These are phyloP conservation scores for Ennomos quercinarius DNA, from an alignment of 2,888 invertebrate genomes.

Conservation along the genomic window DNA sequence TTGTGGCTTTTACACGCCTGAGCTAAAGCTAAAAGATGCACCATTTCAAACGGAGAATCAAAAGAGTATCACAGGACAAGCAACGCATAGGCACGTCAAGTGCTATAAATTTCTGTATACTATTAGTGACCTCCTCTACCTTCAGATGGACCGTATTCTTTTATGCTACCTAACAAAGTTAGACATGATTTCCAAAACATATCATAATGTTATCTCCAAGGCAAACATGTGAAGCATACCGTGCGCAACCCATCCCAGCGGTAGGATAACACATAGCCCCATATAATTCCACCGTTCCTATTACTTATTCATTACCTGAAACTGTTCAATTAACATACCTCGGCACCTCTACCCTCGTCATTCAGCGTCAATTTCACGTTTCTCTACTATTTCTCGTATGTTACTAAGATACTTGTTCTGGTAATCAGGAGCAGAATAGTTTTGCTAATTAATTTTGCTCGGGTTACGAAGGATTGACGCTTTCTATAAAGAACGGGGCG, in stretches of 20 bases:
- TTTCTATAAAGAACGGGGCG: too few relatives aligned
- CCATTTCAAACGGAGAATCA: too few relatives aligned
- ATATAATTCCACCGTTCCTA: constrained; percentile 30
- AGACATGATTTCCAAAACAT: too few relatives aligned
- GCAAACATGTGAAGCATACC: neutral
- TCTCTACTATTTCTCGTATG: constrained; percentile 21
- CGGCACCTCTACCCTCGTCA: constrained; percentile 49
- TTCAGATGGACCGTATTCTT: too few relatives aligned
- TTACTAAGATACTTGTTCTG: constrained; percentile 18
- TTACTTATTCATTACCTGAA: constrained; percentile 48
- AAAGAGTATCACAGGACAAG: too few relatives aligned
- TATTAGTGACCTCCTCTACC: too few relatives aligned
- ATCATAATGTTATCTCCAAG: too few relatives aligned
- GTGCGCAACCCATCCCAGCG: constrained; percentile 1
- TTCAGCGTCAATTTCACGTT: constrained; percentile 46
- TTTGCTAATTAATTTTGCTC: constrained; percentile 21
- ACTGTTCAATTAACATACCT: constrained; percentile 48
- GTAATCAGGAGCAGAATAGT: constrained; percentile 18
- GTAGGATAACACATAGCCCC: constrained; percentile 13
- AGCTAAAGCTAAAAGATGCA: too few relatives aligned
- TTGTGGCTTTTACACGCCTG: too few relatives aligned
- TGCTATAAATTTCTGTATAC: too few relatives aligned
- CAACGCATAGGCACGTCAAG: too few relatives aligned
- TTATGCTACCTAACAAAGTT: too few relatives aligned
- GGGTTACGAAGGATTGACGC: constrained; percentile 14